Percentiles rank a stretch among this genome's conserved stretches.
These are phyloP conservation scores for Emydura subglobosa DNA, from an alignment of 2,113 vertebrate genomes.

Conservation along the genomic window DNA sequence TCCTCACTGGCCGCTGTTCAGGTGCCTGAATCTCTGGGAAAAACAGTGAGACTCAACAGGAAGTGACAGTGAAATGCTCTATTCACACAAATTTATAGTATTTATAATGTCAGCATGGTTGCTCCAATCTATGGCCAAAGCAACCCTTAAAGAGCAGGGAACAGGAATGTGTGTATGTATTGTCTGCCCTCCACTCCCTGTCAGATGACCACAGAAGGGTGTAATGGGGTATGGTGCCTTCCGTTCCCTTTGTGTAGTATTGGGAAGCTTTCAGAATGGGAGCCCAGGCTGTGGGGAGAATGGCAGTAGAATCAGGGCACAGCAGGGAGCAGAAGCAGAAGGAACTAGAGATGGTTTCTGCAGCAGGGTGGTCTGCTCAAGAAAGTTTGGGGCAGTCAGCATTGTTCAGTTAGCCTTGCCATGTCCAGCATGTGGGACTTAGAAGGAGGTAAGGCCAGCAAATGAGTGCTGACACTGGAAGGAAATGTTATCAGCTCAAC, in stretches of 20 bases:
- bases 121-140: neutral
- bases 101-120: neutral
- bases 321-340: neutral
- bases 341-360: neutral
- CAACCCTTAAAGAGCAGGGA: neutral
- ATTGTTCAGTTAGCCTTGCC: neutral
- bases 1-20: neutral
- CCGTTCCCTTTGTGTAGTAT: neutral
- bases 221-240: neutral
- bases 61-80: neutral
- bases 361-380: neutral
- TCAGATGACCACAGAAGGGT: neutral
- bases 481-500: neutral
- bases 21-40: neutral
- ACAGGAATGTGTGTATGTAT: neutral
- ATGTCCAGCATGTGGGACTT: neutral
- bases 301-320: neutral
- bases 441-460: neutral
- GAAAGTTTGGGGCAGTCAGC: neutral
- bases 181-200: neutral
- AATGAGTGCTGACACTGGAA: neutral
- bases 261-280: neutral
- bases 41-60: neutral
- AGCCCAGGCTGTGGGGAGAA: neutral
- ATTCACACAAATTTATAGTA: neutral